Evolutionary conservation across 2,888 invertebrate species (phyloP).

Genomic region (Lepas anatifera): DNA sequence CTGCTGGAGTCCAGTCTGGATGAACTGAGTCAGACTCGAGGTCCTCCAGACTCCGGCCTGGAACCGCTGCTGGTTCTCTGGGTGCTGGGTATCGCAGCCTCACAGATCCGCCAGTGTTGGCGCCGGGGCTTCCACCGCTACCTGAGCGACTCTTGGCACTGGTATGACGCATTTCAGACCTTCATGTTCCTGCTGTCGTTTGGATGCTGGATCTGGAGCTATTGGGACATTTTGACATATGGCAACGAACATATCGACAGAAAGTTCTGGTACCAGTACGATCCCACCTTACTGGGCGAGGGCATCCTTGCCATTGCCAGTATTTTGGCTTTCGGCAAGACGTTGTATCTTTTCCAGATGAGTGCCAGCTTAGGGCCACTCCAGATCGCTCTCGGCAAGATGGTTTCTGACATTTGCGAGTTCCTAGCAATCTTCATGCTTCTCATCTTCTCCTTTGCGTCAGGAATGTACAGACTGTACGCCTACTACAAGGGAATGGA

Average conservation of each 20-base stretch:
- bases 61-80: background rate
- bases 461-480: constrained; percentile 48
- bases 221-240: constrained; percentile 37
- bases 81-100: constrained; percentile 2
- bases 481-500: constrained; percentile 53
- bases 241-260: constrained; percentile 43
- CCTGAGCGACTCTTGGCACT: constrained; percentile 47
- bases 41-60: constrained; percentile 45
- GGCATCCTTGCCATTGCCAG: constrained; percentile 52
- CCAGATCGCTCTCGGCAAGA: constrained; percentile 45
- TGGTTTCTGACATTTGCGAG: constrained; percentile 51
- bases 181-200: background rate
- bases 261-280: constrained; percentile 51
- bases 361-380: constrained; percentile 52
- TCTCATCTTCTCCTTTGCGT: constrained; percentile 46
- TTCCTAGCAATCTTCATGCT: constrained; percentile 49
- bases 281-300: constrained; percentile 51
- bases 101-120: constrained; percentile 1
- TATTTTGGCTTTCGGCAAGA: constrained; percentile 50
- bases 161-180: constrained; percentile 30
- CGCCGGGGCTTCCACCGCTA: background rate
- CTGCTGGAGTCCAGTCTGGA: constrained; percentile 43
- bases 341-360: constrained; percentile 50
- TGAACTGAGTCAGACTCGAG: constrained; percentile 44
- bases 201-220: constrained; percentile 3